Evolutionary conservation across 2,113 vertebrate genomes (phyloP).

Genomic region (Columbina picui): DNA sequence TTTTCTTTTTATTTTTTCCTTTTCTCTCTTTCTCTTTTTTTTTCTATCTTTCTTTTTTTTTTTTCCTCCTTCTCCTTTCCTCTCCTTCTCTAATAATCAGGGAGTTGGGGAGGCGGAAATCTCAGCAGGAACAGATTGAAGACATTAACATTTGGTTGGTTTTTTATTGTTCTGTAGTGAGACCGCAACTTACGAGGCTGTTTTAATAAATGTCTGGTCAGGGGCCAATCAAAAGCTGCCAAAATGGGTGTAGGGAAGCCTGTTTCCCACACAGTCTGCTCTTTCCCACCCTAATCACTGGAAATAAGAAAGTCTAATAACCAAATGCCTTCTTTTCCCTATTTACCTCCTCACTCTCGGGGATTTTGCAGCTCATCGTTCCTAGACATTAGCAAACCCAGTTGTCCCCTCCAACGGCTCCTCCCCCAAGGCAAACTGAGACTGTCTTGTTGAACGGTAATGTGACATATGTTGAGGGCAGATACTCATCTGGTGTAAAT

Average conservation of each 20-base stretch:
- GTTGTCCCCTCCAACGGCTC: neutral
- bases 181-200: constrained; percentile 78
- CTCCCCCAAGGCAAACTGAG: neutral
- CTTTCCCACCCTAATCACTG: constrained; percentile 74
- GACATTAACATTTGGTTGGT: constrained; percentile 82
- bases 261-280: constrained; percentile 80
- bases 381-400: constrained; percentile 14
- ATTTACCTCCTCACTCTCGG: constrained; percentile 50
- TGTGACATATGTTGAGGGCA: constrained; percentile 16
- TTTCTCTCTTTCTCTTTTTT: neutral
- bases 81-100: constrained; percentile 27
- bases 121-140: constrained; percentile 80
- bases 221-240: constrained; percentile 78
- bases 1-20: neutral
- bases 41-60: neutral
- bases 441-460: constrained; percentile 9
- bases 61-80: fast-evolving
- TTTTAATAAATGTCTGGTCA: constrained; percentile 82
- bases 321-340: constrained; percentile 28
- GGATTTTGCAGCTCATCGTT: neutral
- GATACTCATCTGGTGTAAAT: constrained; percentile 37
- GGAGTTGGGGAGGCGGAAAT: constrained; percentile 48
- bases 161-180: constrained; percentile 83
- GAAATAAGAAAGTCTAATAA: constrained; percentile 55
- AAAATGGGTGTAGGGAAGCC: constrained; percentile 72